Evolutionary conservation across 2,888 invertebrate species (phyloP).

Genomic region (Arenicola marina): DNA sequence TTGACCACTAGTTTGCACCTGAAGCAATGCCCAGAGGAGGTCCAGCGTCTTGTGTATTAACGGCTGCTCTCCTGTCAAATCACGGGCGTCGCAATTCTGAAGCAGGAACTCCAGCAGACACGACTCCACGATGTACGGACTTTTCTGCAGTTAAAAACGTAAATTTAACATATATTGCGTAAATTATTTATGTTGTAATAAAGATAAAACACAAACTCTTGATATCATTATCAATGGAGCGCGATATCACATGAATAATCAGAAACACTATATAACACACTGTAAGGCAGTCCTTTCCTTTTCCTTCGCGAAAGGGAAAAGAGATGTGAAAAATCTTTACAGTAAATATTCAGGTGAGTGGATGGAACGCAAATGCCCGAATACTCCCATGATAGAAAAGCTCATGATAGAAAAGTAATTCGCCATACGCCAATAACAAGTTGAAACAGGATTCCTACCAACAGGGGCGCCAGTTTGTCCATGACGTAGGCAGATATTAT

Average conservation of each 20-base stretch:
- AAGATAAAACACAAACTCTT: not conserved
- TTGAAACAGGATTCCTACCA: slow-evolving; percentile 53
- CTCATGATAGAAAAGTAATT: no score
- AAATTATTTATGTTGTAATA: not conserved
- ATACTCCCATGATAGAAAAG: no score
- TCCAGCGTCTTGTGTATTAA: slow-evolving; percentile 63
- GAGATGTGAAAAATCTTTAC: no score
- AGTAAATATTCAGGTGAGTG: no score
- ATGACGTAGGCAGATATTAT: slow-evolving; percentile 57
- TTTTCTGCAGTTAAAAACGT: slow-evolving; percentile 53
- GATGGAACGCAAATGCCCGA: no score
- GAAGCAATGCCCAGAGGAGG: slow-evolving; percentile 72
- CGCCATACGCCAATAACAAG: no score
- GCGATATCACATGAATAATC: no score
- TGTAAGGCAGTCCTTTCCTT: no score
- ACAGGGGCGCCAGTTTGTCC: slow-evolving; percentile 68
- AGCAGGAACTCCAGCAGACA: slow-evolving; percentile 68
- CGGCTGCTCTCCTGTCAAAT: slow-evolving; percentile 41
- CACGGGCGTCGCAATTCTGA: slow-evolving; percentile 42
- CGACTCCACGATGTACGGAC: slow-evolving; percentile 74
- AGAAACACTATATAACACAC: no score
- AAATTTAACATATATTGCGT: not conserved
- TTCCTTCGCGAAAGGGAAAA: no score
- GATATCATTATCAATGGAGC: not conserved
- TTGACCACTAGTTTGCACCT: no score